Base-by-base conservation (phyloP, 2,888 invertebrate genomes). In the Megamerina dolium region DNA sequence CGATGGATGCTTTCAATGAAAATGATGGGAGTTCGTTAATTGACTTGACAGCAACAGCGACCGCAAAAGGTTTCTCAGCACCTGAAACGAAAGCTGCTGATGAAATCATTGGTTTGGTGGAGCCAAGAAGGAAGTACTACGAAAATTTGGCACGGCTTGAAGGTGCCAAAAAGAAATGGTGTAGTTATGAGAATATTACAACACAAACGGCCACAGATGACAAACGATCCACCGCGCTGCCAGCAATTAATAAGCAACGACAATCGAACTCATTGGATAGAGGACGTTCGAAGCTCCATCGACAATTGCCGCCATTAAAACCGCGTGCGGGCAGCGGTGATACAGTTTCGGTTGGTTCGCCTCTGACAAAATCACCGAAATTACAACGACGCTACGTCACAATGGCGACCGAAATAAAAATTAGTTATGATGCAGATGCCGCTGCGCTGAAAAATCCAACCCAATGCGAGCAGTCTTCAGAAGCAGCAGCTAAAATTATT, bases 31-130 rank as follows among this genome's bases (percentile, higher is more conserved):
- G 10, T 12, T 40, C n/a, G 12, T 14, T 27, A 36, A 19, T 14
- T 38, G 42, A 30, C 8, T 34, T 37, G 3, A 34, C 10, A 16
- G 41, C 33, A 17, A 32, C 61, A 0, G 61, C 66, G 1, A 16
- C 43, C 3, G 36, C 41, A 3, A 58, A 54, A 14, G 66, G 64
- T 2, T 63, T 65, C 37, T 60, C 63, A 0, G 65, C 65, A 14
- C 66, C 65, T 2, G 66, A 65, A 46, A 65, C 64, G 1, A 63
- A 59, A 13, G 65, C 66, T 9, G 65, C 65, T 3, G 66, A 65
- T 37, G 54, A 57, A 19, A 59, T 68, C 46, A 55, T 69, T 13
- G 68, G 70, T 1, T 48, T 69, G 23, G 63, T 70, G 17, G 66
- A 63, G 10, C 68, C 70, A 3, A 62, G 55, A 19, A 58, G 61